Base-by-base conservation (phyloP, 2,113 vertebrate genomes). In the Mesocricetus auratus region DNA sequence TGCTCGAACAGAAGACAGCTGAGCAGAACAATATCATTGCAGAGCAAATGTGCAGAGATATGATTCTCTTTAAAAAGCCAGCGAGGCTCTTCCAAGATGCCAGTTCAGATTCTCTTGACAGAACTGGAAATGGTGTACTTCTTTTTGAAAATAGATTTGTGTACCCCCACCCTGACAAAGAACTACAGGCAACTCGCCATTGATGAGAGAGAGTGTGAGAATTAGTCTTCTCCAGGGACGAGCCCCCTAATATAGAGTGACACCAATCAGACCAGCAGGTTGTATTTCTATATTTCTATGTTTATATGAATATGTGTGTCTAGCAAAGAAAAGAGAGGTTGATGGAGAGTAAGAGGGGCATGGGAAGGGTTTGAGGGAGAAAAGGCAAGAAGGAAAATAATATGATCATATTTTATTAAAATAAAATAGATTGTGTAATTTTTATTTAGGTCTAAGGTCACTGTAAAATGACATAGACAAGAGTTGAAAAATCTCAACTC, bases 371-470 rank as follows among this genome's bases (percentile, higher is more conserved):
- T 31, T 29, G 15, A 45, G 15, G 26, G 8, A 45, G n/a, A 26
- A 31, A 85, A 64, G 15, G 39, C 9, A 74, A 39, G 26, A 7
- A 31, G 16, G 24, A 45, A 16, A 77, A 31, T 29, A 45, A 17
- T 45, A 45, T 24, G 22, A 24, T 62, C 42, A 42, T 31, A 64
- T 64, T 64, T 45, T 29, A 31, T 47, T 77, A 47, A 77, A 85
- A 85, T 86, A 47, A 95, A 98, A 77, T 79, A 94, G 88, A 96
- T 90, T 58, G 7, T 90, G 64, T 91, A 60, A 86, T 53, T 87
- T 97, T 96, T 95, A 95, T 97, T 97, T 97, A 94, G 89, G 36
- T 39, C 86, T 33, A 94, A n/a, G 94, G 31, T 94, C 92, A 86
- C 81, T 93, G 22, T 95, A n/a, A 91, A 95, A 93, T 97, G 95